These are phyloP conservation scores for Zaprionus davidi DNA, from an alignment of 1,140 invertebrate species.

Conservation along the genomic window DNA sequence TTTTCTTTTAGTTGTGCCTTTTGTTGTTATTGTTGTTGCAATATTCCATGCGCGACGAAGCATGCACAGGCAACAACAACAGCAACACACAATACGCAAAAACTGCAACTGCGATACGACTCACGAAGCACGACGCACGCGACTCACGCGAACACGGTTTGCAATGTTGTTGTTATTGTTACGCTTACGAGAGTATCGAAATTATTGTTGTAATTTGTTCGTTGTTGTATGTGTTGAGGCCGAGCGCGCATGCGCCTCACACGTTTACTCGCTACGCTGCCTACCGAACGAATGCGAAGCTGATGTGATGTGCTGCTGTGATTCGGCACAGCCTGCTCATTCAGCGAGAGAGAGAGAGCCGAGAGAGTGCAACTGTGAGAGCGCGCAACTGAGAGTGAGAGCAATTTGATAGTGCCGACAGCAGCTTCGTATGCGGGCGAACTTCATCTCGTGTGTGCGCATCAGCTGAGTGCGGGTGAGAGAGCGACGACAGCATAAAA, in stretches of 20 bases:
- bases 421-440: not conserved
- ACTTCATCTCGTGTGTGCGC: not conserved
- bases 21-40: constrained; percentile 50
- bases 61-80: constrained; percentile 24
- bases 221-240: constrained; percentile 44
- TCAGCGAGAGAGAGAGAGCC: not conserved
- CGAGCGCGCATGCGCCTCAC: constrained; percentile 74
- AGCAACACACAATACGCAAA: constrained; percentile 49
- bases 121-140: constrained; percentile 22
- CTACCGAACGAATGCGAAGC: constrained; percentile 58
- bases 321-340: constrained; percentile 13
- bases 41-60: constrained; percentile 63
- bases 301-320: constrained; percentile 44
- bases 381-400: not conserved
- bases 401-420: not conserved
- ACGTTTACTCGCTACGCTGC: constrained; percentile 67
- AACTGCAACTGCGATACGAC: constrained; percentile 38
- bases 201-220: constrained; percentile 17
- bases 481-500: constrained; percentile 34
- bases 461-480: constrained; percentile 57
- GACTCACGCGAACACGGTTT: constrained; percentile 4
- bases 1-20: constrained; percentile 43
- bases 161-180: constrained; percentile 12
- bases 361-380: not conserved
- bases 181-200: constrained; percentile 11